phyloP scores from a whole-genome alignment of 1,140 invertebrate genomes.

The Forficula auricularia region DNA sequence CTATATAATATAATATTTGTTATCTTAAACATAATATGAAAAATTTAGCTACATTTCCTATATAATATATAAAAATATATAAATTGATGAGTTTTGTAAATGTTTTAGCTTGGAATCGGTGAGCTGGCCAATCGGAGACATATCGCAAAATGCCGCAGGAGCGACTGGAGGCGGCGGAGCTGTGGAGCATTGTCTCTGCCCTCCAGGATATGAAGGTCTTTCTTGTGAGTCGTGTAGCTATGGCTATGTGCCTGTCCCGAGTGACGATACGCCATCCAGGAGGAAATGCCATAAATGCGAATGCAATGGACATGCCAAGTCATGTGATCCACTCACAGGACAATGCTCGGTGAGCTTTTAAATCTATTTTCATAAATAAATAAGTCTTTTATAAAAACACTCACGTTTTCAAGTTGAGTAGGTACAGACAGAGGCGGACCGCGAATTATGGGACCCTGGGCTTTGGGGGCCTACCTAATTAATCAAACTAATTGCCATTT shows the following conservation, averaged over 20 bases:
- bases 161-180: constrained; percentile 16
- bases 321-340: constrained; percentile 60
- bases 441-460: too few species aligned
- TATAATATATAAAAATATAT: neutral
- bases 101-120: too few species aligned
- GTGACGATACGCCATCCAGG: constrained; percentile 21
- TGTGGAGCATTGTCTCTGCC: constrained; percentile 38
- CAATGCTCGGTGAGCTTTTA: constrained; percentile 48
- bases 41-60: too few species aligned
- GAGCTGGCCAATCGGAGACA: too few species aligned
- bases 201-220: constrained; percentile 48
- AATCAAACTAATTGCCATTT: too few species aligned
- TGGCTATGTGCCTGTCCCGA: constrained; percentile 56
- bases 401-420: too few species aligned
- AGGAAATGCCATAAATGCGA: constrained; percentile 69
- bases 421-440: neutral
- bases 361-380: neutral
- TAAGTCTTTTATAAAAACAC: constrained; percentile 1
- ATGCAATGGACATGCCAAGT: constrained; percentile 73
- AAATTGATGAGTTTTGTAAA: neutral
- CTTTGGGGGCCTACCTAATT: too few species aligned
- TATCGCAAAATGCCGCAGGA: neutral
- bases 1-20: too few species aligned
- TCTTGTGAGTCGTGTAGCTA: constrained; percentile 73
- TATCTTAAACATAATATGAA: too few species aligned